Base-by-base conservation (phyloP, 2,888 invertebrate genomes). In the Falcaria lacertinaria region DNA sequence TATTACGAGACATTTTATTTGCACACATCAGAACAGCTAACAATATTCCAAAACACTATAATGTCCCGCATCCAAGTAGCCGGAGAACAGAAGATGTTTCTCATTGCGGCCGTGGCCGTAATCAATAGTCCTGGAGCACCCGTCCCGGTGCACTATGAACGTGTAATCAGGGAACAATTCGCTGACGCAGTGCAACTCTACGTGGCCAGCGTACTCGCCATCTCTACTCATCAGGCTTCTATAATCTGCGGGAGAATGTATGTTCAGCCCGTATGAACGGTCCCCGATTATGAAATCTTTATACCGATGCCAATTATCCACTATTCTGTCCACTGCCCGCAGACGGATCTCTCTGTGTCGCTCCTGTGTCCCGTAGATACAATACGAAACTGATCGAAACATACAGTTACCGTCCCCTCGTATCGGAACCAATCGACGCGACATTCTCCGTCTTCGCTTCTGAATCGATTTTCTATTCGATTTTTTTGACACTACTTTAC, bases 241-340 rank as follows among this genome's bases (percentile, higher is more conserved):
- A 42, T 86, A 87, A 44, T 84, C 81, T 0, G 50, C 38, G 1
- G 78, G 52, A 8, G 44, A 58, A 5, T 50, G 47, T 48, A 86
- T 72, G 2, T 51, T 44, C 2, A 52, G 45, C 0, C 82, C 78
- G 53, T 87, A 86, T 3, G 87, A 87, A 0, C 62, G 63, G 54
- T 86, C 87, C 0, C 86, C 85, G 33, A 87, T 79, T 22, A 87
- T 82, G 42, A 86, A 87, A 46, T 87, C 81, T 46, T 80, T 86
- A 49, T 86, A 87, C 34, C 79, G 61, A 34, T 63, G 48, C 87
- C 86, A 87, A 50, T 84, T 73, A 11, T 64, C 58, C 2, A 79
- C 75, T 2, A 87, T 77, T n/a, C 75, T 57, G 0, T 83, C 76
- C 1, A 87, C 83, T 0, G 76, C 84, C 14, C 60, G 53, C 35